Conservation (phyloP, 2,113 vertebrate genomes). For the Ctenodactylus gundi region DNA sequence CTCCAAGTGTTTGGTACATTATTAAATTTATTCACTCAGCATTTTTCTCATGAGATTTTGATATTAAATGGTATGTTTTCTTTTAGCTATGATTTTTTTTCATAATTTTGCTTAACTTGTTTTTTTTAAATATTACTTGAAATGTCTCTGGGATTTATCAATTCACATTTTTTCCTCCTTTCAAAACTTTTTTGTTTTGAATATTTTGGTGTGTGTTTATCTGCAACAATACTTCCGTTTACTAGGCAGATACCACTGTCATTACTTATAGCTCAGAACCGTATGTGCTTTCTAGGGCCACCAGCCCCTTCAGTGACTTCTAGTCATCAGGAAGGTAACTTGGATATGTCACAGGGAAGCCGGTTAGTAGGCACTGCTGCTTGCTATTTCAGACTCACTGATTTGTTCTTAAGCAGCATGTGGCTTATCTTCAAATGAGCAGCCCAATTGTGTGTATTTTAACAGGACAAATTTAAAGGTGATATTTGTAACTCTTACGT, state of each 20-base stretch:
- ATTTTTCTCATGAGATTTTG: conserved; percentile 37
- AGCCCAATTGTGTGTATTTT: conserved; percentile 14
- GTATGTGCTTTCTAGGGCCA: background rate
- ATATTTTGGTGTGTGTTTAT: background rate
- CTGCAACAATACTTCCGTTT: background rate
- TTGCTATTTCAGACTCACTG: background rate
- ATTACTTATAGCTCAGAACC: background rate
- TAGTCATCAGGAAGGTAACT: background rate
- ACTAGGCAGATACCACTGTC: background rate
- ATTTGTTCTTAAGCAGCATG: background rate
- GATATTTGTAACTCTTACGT: background rate
- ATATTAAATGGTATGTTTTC: background rate
- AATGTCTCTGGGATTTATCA: conserved; percentile 31
- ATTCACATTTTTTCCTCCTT: conserved; percentile 19
- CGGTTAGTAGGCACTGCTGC: background rate
- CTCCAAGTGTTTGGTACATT: conserved; percentile 38
- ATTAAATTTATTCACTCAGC: conserved; percentile 10
- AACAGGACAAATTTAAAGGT: conserved; percentile 17
- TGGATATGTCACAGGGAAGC: background rate
- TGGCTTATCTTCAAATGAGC: background rate
- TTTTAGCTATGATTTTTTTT: conserved; percentile 48
- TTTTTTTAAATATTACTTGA: conserved; percentile 57
- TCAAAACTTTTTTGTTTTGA: background rate
- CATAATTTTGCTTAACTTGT: conserved; percentile 52
- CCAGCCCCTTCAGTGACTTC: background rate